Evolutionary conservation across 2,113 vertebrate species (phyloP).

Genomic region (Glaucomys volans): DNA sequence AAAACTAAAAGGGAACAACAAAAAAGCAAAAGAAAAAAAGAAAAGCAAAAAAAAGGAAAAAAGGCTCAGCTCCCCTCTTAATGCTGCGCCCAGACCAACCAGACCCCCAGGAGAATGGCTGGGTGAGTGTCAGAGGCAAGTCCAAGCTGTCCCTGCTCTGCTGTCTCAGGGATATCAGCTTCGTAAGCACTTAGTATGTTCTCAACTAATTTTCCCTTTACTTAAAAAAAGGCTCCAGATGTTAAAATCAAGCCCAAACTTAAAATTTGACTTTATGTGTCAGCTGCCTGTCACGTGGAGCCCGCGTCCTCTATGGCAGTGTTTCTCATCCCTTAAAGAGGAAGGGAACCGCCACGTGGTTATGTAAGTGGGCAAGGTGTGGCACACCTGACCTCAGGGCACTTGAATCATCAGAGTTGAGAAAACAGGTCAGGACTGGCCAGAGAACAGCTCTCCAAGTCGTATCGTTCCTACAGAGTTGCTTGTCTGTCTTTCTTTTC

Average conservation of each 20-base stretch:
- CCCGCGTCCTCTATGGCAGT: not conserved
- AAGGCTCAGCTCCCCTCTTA: not conserved
- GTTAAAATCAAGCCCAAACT: not conserved
- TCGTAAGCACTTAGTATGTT: not conserved
- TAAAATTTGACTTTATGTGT: not conserved
- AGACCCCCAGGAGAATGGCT: no score
- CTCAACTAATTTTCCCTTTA: constrained; percentile 4
- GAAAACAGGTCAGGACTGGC: not conserved
- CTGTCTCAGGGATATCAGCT: not conserved
- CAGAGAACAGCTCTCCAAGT: not conserved
- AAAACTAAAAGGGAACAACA: constrained; percentile 8
- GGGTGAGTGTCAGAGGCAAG: not conserved
- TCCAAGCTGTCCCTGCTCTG: not conserved
- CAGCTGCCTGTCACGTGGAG: not conserved
- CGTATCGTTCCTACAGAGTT: not conserved
- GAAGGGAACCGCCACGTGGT: not conserved
- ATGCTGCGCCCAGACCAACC: not conserved
- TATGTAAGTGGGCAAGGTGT: not conserved
- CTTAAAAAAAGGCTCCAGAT: not conserved
- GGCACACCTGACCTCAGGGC: not conserved
- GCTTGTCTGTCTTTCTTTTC: not conserved
- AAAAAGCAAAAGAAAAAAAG: not conserved
- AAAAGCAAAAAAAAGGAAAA: not conserved
- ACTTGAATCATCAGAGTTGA: not conserved
- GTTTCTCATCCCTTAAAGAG: not conserved